Percentiles rank a stretch among this genome's conserved stretches.
phyloP scores from a whole-genome alignment of 2,797 vertebrate genomes.

The Hypotaenidia philippensis region DNA sequence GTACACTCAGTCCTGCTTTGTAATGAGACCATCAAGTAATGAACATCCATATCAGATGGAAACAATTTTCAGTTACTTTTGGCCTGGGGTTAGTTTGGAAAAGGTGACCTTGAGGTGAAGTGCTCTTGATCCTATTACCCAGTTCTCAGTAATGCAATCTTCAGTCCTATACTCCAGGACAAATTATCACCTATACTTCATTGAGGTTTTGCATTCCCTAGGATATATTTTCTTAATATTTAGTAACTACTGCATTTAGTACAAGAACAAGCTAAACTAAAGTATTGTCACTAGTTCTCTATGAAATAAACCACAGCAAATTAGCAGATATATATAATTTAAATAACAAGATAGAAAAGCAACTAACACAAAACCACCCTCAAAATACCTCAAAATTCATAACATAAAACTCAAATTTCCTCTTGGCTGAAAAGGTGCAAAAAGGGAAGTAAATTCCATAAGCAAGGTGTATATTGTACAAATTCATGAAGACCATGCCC shows the following conservation, averaged over 20 bases:
- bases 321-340: neutral
- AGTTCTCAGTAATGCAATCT: neutral
- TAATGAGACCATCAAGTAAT: neutral
- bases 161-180: neutral
- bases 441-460: neutral
- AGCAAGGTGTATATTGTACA: neutral
- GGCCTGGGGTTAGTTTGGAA: neutral
- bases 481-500: neutral
- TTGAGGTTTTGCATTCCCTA: neutral
- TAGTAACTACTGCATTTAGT: neutral
- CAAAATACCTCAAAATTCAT: neutral
- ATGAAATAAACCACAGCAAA: neutral
- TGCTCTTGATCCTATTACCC: neutral
- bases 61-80: constrained; percentile 19
- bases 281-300: neutral
- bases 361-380: neutral
- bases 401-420: neutral
- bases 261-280: neutral
- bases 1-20: neutral
- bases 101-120: neutral
- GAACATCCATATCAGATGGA: neutral
- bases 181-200: neutral
- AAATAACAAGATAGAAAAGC: neutral
- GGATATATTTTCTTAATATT: neutral
- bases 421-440: neutral